Conservation (phyloP, 2,797 vertebrate genomes). For the Botia kubotai region DNA sequence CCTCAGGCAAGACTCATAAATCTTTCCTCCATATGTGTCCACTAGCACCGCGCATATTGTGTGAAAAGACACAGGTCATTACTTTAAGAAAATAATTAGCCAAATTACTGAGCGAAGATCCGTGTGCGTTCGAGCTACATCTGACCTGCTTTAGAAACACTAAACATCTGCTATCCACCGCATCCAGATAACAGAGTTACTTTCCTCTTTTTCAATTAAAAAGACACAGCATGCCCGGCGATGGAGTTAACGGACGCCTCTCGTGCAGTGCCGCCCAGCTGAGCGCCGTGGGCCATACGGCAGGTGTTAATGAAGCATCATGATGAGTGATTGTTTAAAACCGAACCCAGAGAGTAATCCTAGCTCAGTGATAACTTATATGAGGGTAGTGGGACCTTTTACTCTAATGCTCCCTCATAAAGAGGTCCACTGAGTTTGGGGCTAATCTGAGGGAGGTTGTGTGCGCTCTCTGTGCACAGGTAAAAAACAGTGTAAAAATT, state of each 20-base stretch:
- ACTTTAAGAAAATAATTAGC: conserved; percentile 41
- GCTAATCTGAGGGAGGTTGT: neutral
- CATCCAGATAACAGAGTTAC: conserved; percentile 12
- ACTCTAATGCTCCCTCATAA: neutral
- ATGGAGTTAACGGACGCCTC: neutral
- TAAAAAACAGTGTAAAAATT: neutral
- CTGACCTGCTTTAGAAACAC: conserved; percentile 39
- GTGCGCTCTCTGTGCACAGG: too few species aligned
- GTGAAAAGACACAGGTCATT: conserved; percentile 36
- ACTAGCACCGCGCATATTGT: conserved; percentile 24
- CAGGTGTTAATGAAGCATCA: conserved; percentile 23
- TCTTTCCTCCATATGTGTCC: conserved; percentile 23
- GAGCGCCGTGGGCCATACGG: neutral
- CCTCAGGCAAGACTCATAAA: conserved; percentile 39
- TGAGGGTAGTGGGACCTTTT: neutral
- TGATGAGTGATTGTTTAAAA: conserved; percentile 14
- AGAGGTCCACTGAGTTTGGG: neutral
- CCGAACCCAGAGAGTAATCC: conserved; percentile 22
- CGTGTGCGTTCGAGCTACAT: neutral
- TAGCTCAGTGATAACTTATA: neutral
- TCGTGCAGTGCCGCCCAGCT: neutral
- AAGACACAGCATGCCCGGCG: neutral
- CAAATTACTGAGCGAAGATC: conserved; percentile 11
- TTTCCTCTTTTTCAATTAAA: conserved; percentile 1
- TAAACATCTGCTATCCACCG: conserved; percentile 39